Evolutionary conservation across 1,140 invertebrate genomes (phyloP).

Genomic region (Anagrus nilaparvatae): DNA sequence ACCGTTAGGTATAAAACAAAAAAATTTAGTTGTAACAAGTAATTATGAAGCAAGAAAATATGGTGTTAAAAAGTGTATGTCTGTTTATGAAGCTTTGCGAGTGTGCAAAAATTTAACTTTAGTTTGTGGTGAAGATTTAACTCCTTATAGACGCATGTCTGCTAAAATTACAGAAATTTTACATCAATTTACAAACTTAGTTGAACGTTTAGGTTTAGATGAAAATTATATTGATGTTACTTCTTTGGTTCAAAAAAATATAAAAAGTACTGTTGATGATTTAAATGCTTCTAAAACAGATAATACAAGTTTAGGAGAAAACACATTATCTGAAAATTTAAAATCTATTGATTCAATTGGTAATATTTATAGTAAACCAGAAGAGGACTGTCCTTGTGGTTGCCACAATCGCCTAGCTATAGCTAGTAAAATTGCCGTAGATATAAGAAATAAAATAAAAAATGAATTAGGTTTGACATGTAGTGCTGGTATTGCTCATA

Average conservation of each 20-base stretch:
- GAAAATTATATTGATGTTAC: constrained; percentile 72
- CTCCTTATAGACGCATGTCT: constrained; percentile 61
- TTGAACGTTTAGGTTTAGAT: constrained; percentile 70
- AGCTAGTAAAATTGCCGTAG: constrained; percentile 56
- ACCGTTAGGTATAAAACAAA: constrained; percentile 69
- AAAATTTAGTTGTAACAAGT: constrained; percentile 67
- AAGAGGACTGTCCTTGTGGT: constrained; percentile 56
- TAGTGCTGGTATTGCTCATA: constrained; percentile 73
- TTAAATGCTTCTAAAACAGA: constrained; percentile 27
- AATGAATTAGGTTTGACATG: constrained; percentile 60
- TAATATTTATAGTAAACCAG: constrained; percentile 44
- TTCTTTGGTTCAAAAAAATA: constrained; percentile 47
- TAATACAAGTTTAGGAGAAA: constrained; percentile 6
- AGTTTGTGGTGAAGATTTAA: constrained; percentile 65
- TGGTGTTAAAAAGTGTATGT: constrained; percentile 66
- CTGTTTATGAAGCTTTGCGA: constrained; percentile 53
- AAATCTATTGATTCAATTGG: constrained; percentile 33
- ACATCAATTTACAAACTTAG: constrained; percentile 54
- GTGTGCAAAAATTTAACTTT: constrained; percentile 58
- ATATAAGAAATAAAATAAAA: constrained; percentile 56
- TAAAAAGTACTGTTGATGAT: constrained; percentile 13
- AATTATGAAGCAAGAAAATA: constrained; percentile 65
- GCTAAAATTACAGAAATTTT: constrained; percentile 56
- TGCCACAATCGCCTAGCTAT: constrained; percentile 54
- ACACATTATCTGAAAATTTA: constrained; percentile 16